These are phyloP conservation scores for Lanius ludovicianus DNA, from an alignment of 2,113 vertebrate genomes.

Conservation along the genomic window DNA sequence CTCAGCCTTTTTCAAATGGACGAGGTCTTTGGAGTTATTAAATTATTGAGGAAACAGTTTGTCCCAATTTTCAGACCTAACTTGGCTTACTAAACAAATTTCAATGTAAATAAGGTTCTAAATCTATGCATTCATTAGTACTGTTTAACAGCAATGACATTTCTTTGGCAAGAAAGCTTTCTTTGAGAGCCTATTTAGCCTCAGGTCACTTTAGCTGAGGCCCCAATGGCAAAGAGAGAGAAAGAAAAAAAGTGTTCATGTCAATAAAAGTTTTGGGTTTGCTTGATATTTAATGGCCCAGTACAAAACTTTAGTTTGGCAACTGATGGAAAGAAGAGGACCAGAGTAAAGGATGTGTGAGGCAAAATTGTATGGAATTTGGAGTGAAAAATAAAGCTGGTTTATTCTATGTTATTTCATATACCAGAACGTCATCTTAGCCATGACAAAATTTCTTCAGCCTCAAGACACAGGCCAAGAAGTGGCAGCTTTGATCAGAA, in stretches of 20 bases:
- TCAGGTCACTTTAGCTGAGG: slow-evolving; percentile 52
- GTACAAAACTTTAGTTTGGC: background rate
- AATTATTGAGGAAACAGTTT: slow-evolving; percentile 67
- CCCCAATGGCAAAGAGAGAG: background rate
- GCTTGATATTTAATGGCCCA: slow-evolving; percentile 7
- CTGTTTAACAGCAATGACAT: slow-evolving; percentile 51
- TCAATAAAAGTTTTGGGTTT: slow-evolving; percentile 62
- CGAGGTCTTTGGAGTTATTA: slow-evolving; percentile 68
- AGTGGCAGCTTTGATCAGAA: background rate
- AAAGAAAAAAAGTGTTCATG: background rate
- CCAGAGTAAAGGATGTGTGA: background rate
- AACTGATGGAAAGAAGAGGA: background rate
- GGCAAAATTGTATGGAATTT: slow-evolving; percentile 5
- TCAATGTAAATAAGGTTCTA: slow-evolving; percentile 65
- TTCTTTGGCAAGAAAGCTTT: slow-evolving; percentile 66
- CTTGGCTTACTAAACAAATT: slow-evolving; percentile 72
- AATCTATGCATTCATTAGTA: slow-evolving; percentile 68
- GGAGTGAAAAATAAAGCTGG: background rate
- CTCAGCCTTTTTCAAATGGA: slow-evolving; percentile 60
- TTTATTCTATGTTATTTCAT: background rate
- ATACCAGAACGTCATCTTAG: background rate
- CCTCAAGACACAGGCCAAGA: background rate
- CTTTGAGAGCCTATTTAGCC: slow-evolving; percentile 50
- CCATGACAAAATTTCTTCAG: background rate
- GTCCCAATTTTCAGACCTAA: slow-evolving; percentile 67